A percentile compares a stretch with the other conserved stretches of the same genome.
These are phyloP conservation scores for Triplophysa yarkandensis DNA, from an alignment of 2,797 vertebrate genomes.

Conservation along the genomic window DNA sequence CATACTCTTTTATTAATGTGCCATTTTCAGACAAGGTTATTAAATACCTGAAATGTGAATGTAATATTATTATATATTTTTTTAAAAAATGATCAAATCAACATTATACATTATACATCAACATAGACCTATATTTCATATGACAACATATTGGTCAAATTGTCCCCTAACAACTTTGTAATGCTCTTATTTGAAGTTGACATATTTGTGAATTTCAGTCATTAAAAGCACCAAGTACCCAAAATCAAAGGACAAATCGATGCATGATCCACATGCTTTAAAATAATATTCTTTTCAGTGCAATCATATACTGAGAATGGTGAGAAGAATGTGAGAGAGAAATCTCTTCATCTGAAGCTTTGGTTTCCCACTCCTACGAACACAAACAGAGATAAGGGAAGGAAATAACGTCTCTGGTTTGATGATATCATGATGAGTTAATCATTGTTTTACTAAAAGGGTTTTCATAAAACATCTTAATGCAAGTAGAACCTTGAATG, in stretches of 20 bases:
- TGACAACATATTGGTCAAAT: neutral
- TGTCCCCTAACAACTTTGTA: constrained; percentile 5
- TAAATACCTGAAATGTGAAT: constrained; percentile 34
- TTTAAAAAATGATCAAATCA: constrained; percentile 16
- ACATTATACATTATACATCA: neutral
- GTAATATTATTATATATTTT: neutral
- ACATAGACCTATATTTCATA: constrained; percentile 6
- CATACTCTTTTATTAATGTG: constrained; percentile 16
- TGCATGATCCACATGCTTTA: constrained; percentile 70
- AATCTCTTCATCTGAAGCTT: constrained; percentile 71
- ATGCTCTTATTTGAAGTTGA: neutral
- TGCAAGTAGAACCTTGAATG: neutral
- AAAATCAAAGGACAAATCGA: constrained; percentile 40
- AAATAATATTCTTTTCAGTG: constrained; percentile 47
- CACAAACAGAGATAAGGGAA: neutral
- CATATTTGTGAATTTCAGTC: constrained; percentile 29
- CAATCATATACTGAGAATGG: constrained; percentile 45
- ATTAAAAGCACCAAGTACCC: constrained; percentile 27
- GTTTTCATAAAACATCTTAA: neutral
- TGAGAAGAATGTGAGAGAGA: constrained; percentile 45
- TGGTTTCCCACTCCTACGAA: constrained; percentile 81
- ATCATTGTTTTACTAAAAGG: neutral
- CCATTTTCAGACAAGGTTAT: constrained; percentile 15
- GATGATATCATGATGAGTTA: neutral
- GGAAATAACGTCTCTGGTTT: neutral